A percentile compares a stretch with the other conserved stretches of the same genome.
Conservation (phyloP, 1,140 invertebrate species). For the Dreissena polymorpha region DNA sequence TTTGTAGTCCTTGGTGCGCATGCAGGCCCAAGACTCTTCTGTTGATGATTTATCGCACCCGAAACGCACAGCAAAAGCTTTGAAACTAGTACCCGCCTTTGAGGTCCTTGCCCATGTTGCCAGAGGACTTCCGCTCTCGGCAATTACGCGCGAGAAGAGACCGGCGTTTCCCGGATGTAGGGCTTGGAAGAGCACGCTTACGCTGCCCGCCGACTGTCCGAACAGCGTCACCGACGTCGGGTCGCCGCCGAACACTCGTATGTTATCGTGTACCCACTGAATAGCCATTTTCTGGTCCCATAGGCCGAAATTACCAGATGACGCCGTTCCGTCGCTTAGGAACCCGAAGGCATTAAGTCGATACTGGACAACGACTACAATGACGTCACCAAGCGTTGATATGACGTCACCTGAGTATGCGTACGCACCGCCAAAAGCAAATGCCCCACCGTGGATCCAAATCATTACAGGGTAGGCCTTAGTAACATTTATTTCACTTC, state of each 20-base stretch:
- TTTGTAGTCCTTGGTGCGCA: too few species aligned
- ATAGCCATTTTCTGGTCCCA: constrained; percentile 92
- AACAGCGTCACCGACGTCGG: constrained; percentile 95
- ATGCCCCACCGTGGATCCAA: constrained; percentile 89
- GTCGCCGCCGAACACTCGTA: constrained; percentile 93
- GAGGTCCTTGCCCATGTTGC: too few species aligned
- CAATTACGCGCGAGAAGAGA: constrained; percentile 59
- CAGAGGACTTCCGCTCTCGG: constrained; percentile 54
- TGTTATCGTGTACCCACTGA: constrained; percentile 90
- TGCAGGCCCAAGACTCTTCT: too few species aligned
- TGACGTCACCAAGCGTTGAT: constrained; percentile 87
- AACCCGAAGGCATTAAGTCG: constrained; percentile 93
- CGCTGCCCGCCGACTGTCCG: constrained; percentile 96
- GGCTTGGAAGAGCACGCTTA: constrained; percentile 91
- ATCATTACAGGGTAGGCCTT: constrained; percentile 21
- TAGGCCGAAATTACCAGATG: constrained; percentile 74
- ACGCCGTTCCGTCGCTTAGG: constrained; percentile 78
- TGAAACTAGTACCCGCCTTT: too few species aligned
- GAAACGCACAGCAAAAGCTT: too few species aligned
- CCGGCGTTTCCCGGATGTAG: constrained; percentile 36
- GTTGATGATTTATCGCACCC: too few species aligned
- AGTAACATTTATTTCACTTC: constrained; percentile 16
- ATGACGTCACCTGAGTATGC: constrained; percentile 91
- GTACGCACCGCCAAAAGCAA: constrained; percentile 92
- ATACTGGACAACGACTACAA: constrained; percentile 88